Base-by-base conservation (phyloP, 92 coral and sea anemone genomes). In the Paragorgia papillata region DNA sequence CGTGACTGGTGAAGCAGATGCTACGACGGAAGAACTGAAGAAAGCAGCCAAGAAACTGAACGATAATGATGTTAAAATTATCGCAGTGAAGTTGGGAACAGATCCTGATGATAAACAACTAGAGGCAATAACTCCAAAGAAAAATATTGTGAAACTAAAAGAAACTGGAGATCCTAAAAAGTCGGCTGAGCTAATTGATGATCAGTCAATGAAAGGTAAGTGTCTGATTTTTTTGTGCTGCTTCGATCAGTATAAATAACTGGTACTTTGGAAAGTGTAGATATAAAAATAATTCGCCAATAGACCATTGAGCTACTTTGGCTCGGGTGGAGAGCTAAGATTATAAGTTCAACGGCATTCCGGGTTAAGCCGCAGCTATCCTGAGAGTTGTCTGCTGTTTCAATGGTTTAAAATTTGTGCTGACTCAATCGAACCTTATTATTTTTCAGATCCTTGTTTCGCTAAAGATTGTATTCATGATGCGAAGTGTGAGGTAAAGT, bases 391-490 rank as follows among this genome's bases (percentile, higher is more conserved):
- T n/a, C n/a, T 39, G 34, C 14, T 56, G 1, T 14, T 56, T 22
- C 58, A 17, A 51, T 22, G 58, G 26, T 17, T 17, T 51, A 6
- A 22, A 7, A 7, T 21, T 26, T 18, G 43, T 46, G 22, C 49
- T 19, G 46, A 9, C 21, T 21, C n/a, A 46, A 6, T 15, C 53
- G 2, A 46, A 46, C n/a, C 31, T 21, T 17, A 41, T 69, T 48
- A n/a, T 34, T n/a, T 49, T 44, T 13, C 29, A 93, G 97, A 92
- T n/a, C 96, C 97, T 25, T 93, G 97, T 53, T 96, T 88, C 8
- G 89, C 90, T 24, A 80, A 88, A 40, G 80, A 86, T 26, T 93
- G 97, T 82, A 92, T 87, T 67, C 86, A 85, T 86, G 87, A 90
- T 57, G 90, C 97, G 7, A 78, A 79, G 46, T 93, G 97, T 41